Evolutionary conservation across 2,888 invertebrate species (phyloP).

Genomic region (Papilio protenor): DNA sequence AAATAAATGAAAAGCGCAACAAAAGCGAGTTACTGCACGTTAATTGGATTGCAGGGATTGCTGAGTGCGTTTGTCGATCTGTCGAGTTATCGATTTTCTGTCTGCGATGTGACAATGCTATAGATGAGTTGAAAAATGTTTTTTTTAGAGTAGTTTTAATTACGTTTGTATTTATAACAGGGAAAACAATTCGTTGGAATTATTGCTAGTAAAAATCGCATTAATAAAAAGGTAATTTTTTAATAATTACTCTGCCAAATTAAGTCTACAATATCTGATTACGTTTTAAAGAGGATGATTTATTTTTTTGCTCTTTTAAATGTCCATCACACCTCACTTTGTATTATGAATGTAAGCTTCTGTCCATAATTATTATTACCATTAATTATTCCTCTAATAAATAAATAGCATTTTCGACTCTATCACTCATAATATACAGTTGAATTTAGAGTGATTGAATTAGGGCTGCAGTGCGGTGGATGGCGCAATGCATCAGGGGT

Average conservation of each 20-base stretch:
- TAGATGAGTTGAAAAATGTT: not conserved
- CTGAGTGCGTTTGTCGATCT: conserved; percentile 5
- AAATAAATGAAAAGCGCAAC: conserved; percentile 12
- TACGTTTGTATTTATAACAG: not conserved
- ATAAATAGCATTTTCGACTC: conserved; percentile 34
- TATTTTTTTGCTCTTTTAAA: not conserved
- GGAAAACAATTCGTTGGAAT: too few species aligned
- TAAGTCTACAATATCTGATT: too few species aligned
- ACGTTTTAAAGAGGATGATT: too few species aligned
- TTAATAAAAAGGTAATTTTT: too few species aligned
- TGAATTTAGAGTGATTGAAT: conserved; percentile 45
- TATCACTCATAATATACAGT: conserved; percentile 48
- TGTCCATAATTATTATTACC: conserved; percentile 20
- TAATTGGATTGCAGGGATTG: conserved; percentile 11
- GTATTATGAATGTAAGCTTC: not conserved
- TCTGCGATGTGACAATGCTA: not conserved
- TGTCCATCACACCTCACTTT: not conserved
- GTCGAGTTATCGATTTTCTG: conserved; percentile 3
- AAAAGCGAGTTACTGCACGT: not conserved
- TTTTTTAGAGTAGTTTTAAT: not conserved
- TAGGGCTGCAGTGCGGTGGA: conserved; percentile 52
- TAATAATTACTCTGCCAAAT: too few species aligned
- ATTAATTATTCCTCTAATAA: not conserved
- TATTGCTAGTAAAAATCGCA: too few species aligned
- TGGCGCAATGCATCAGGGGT: conserved; percentile 59